Evolutionary conservation across 2,888 invertebrate genomes (phyloP).

Genomic region (Ptilodon capucinus): DNA sequence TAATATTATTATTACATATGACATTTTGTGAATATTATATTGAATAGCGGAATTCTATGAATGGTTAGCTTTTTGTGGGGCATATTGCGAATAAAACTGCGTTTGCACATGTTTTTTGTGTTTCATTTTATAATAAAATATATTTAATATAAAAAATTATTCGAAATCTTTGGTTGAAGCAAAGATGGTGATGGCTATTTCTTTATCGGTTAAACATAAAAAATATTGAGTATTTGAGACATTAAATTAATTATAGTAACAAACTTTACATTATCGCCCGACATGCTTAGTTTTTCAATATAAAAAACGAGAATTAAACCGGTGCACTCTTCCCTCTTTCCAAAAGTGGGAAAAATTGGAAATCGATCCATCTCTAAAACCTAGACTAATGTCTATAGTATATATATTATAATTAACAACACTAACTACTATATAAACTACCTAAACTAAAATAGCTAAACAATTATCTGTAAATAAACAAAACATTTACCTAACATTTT

Average conservation of each 20-base stretch:
- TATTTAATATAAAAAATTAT: not conserved
- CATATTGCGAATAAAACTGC: constrained; percentile 77
- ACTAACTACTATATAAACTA: too few species aligned
- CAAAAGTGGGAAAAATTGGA: too few species aligned
- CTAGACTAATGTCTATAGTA: too few species aligned
- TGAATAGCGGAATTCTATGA: constrained; percentile 70
- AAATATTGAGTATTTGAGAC: not conserved
- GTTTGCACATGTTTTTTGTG: constrained; percentile 58
- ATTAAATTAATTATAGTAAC: too few species aligned
- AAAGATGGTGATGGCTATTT: not conserved
- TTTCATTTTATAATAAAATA: constrained; percentile 53
- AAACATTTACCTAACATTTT: too few species aligned
- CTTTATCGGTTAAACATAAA: not conserved
- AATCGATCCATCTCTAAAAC: too few species aligned
- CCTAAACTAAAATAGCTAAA: too few species aligned
- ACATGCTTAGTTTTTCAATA: too few species aligned
- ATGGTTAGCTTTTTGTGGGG: constrained; percentile 80
- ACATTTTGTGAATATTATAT: constrained; percentile 69
- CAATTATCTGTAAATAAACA: too few species aligned
- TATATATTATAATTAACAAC: too few species aligned
- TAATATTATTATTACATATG: constrained; percentile 26
- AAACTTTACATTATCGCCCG: not conserved
- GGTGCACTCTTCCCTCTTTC: too few species aligned
- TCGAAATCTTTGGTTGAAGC: not conserved
- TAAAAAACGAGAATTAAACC: too few species aligned